Evolutionary conservation across 2,113 vertebrate genomes (phyloP).

Genomic region (Takifugu flavidus): DNA sequence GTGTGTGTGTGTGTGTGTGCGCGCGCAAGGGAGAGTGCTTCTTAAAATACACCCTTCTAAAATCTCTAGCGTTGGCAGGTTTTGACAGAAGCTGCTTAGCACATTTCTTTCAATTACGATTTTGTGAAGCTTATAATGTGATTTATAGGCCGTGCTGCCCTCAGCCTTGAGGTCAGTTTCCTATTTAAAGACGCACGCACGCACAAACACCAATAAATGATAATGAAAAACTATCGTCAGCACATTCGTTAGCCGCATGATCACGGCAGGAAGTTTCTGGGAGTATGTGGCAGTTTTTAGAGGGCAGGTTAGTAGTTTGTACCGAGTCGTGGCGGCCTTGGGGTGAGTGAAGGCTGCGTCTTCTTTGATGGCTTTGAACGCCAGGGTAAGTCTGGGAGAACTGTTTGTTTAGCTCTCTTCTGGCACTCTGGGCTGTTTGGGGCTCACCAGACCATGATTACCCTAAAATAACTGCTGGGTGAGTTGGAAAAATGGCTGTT

Average conservation of each 20-base stretch:
- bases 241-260: background rate
- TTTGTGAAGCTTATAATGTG: slow-evolving; percentile 49
- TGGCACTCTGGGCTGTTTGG: slow-evolving; percentile 54
- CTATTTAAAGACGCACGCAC: slow-evolving; percentile 25
- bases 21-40: slow-evolving; percentile 14
- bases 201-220: slow-evolving; percentile 23
- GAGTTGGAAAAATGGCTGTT: slow-evolving; percentile 48
- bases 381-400: slow-evolving; percentile 41
- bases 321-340: slow-evolving; percentile 17
- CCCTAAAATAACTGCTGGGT: slow-evolving; percentile 57
- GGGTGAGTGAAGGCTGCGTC: slow-evolving; percentile 21
- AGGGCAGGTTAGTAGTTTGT: slow-evolving; percentile 35
- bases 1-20: slow-evolving; percentile 1
- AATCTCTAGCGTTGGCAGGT: slow-evolving; percentile 28
- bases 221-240: slow-evolving; percentile 21
- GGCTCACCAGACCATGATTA: slow-evolving; percentile 48
- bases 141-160: slow-evolving; percentile 52
- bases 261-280: slow-evolving; percentile 18
- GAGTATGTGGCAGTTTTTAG: slow-evolving; percentile 27
- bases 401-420: slow-evolving; percentile 62
- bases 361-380: slow-evolving; percentile 57
- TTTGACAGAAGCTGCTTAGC: slow-evolving; percentile 52
- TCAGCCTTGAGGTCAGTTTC: slow-evolving; percentile 18
- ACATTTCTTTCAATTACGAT: slow-evolving; percentile 48
- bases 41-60: slow-evolving; percentile 49